Evolutionary conservation across 1,140 invertebrate genomes (phyloP).

Genomic region (Bilobella aurantiaca): DNA sequence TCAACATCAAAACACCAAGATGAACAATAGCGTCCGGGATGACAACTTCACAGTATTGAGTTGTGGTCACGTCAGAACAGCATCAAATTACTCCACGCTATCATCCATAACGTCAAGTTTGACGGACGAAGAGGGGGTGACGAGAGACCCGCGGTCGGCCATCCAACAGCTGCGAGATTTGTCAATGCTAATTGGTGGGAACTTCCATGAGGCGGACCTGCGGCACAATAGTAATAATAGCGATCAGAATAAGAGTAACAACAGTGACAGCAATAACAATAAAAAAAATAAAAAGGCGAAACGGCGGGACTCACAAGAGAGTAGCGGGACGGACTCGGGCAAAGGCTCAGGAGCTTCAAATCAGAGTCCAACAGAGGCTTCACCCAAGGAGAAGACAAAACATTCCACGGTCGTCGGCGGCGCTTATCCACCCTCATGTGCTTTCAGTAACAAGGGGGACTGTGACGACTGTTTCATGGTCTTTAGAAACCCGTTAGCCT

Average conservation of each 20-base stretch:
- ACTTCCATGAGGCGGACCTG: constrained; percentile 16
- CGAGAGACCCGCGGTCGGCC: constrained; percentile 17
- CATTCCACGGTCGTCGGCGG: not conserved
- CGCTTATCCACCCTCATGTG: not conserved
- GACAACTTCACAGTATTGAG: no score
- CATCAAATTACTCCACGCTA: constrained; percentile 31
- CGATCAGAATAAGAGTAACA: not conserved
- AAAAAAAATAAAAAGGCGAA: not conserved
- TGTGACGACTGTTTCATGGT: no score
- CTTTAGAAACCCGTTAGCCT: no score
- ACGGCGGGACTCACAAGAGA: no score
- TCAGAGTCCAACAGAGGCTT: constrained; percentile 7
- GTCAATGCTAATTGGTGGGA: constrained; percentile 25
- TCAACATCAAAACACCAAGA: no score
- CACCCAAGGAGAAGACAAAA: constrained; percentile 18
- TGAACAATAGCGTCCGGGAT: no score
- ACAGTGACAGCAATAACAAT: not conserved
- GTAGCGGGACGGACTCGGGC: constrained; percentile 28
- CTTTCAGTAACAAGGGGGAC: no score
- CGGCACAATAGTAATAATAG: no score
- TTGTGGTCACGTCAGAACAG: constrained; percentile 24
- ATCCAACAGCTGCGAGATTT: constrained; percentile 30
- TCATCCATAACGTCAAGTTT: constrained; percentile 24
- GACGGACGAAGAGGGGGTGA: constrained; percentile 9
- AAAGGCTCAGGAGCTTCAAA: constrained; percentile 29